Evolutionary conservation across 2,797 vertebrate genomes (phyloP).

Genomic region (Brachyalestes nurse): DNA sequence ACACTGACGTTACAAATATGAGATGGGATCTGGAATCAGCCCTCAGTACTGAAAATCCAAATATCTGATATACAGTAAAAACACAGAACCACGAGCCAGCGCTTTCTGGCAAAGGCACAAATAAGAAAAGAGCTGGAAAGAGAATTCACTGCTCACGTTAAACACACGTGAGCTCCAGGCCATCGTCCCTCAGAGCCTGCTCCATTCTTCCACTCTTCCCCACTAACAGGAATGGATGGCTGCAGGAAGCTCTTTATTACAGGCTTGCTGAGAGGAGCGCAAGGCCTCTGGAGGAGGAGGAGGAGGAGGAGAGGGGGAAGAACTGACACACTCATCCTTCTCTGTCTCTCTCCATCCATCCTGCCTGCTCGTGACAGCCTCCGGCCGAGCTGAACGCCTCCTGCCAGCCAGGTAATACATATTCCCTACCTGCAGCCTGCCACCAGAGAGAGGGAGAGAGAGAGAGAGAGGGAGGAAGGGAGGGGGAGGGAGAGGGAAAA

Average conservation of each 20-base stretch:
- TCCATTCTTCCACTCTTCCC: constrained; percentile 3
- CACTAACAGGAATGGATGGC: constrained; percentile 42
- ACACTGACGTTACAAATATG: no score
- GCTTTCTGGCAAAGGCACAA: not conserved
- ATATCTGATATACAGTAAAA: not conserved
- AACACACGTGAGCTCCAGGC: constrained; percentile 14
- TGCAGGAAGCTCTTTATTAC: constrained; percentile 53
- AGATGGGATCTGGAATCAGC: no score
- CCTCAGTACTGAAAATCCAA: not conserved
- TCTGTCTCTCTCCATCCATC: constrained; percentile 78
- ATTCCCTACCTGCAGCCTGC: constrained; percentile 75
- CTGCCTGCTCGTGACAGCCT: constrained; percentile 73
- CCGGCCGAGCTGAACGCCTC: constrained; percentile 78
- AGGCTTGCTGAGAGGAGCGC: constrained; percentile 41
- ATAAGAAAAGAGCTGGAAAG: not conserved
- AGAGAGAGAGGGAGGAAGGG: not conserved
- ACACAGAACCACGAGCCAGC: not conserved
- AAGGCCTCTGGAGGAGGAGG: constrained; percentile 43
- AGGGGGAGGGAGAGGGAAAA: no score
- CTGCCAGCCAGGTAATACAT: constrained; percentile 80
- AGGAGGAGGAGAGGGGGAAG: constrained; percentile 68
- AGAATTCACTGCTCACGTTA: not conserved
- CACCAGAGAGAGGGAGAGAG: constrained; percentile 21
- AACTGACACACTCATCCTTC: constrained; percentile 76
- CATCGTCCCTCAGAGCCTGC: constrained; percentile 34